Base-by-base conservation (phyloP, 2,888 invertebrate genomes). In the Rhopalosiphum nymphaeae region DNA sequence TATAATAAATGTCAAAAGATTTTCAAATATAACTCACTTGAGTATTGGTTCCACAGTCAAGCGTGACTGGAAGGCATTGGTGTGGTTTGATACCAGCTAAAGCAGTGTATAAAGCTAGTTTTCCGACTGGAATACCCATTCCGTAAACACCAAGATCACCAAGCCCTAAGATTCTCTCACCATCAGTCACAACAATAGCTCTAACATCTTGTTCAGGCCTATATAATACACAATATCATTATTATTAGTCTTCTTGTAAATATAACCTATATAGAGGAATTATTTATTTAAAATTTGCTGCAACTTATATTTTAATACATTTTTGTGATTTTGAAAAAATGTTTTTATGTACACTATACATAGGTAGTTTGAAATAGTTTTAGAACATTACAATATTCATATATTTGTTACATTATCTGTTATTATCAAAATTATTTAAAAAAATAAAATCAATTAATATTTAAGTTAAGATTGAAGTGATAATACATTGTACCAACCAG, bases 71-170 rank as follows among this genome's bases (percentile, higher is more conserved):
- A 95, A 99, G 97, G 95, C 99, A 99, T 96, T 99, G 98, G 95
- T 98, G 97, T 0, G 99, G 99, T 96, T 98, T 98, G 95, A 99
- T 98, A 94, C 99, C 99, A 49, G 99, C 99, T 94, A 99, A 96
- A 0, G 99, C 99, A 10, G 99, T 99, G 96, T 99, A 99, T 21
- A 99, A 97, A 9, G 99, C 97, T 95, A 99, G 96, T 96, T 99
- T 99, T 95, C 99, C 99, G 86, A 99, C 98, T 1, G 99, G 99
- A 95, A 99, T 99, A 90, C 99, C 99, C 99, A 99, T 99, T 26
- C 99, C 99, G 96, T 98, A 98, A 9, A 98, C 99, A 16, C 99
- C 99, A 95, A 99, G 97, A 96, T 99, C 99, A 5, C 99, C 99
- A 93, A 99, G 96, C 10, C 99, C 99, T 94, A 99, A 96, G 96